Base-by-base conservation (phyloP, 2,888 invertebrate genomes). In the Nomada lathburiana region DNA sequence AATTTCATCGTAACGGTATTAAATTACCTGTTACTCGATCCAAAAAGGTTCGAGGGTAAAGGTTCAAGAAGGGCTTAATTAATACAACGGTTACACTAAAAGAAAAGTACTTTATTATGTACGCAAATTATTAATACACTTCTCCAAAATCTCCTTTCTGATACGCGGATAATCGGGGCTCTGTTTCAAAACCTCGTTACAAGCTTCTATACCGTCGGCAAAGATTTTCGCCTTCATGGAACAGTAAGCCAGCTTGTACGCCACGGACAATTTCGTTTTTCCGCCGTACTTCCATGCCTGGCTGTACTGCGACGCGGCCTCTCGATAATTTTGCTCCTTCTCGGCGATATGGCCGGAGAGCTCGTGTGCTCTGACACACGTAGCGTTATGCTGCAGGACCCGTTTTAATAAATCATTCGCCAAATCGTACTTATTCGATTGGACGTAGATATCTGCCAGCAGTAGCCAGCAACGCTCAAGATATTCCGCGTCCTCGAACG, bases 401-500 rank as follows among this genome's bases (percentile, higher is more conserved):
- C 96, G 96, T 26, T 96, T 95, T 20, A 99, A 94, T 42, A 98
- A 94, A 87, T 98, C 98, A 60, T 96, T 96, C 0, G 99, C 98
- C 70, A 98, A 96, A 80, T 99, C 99, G 91, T 96, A 95, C 93
- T 99, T 98, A 20, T 96, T 97, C 89, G 96, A 96, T 91, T 97
- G 97, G 71, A 97, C 95, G 91, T 98, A 98, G 86, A 97, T 97
- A 85, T 99, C 99, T 0, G 98, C 97, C n/a, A 99, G 94, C 63
- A 99, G 95, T 10, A 99, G 93, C 99, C 99, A 99, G 93, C 98
- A 98, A 82, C 98, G 96, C 94, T 99, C 99, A 80, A 99, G 94
- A 90, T 99, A 98, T 91, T 99, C 99, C 0, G 99, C 98, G 90
- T 99, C 98, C 93, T 99, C 98, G 87, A 98, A 98, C 18, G 97